These are phyloP conservation scores for Xerus inauris DNA, from an alignment of 2,113 vertebrate species.

Conservation along the genomic window DNA sequence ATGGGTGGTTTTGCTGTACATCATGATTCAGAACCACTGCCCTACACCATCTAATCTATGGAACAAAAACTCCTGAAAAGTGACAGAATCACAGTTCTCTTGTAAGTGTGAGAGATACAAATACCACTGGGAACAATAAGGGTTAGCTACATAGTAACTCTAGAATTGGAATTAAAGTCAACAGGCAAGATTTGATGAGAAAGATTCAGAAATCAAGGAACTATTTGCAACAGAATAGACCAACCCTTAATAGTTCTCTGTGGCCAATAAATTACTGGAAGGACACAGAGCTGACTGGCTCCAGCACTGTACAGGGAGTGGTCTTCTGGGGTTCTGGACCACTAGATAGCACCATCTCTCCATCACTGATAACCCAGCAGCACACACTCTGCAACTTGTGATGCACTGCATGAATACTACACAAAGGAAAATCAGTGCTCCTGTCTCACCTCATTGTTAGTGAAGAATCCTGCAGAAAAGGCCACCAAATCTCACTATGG, in stretches of 20 bases:
- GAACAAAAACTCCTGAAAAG: not conserved
- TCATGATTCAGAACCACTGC: not conserved
- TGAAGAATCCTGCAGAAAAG: not conserved
- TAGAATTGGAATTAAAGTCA: not conserved
- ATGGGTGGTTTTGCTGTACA: not conserved
- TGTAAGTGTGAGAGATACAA: not conserved
- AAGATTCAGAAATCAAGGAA: not conserved
- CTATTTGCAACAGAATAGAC: not conserved
- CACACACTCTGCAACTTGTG: not conserved
- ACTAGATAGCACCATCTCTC: not conserved
- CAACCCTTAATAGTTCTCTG: not conserved
- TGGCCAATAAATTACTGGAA: not conserved
- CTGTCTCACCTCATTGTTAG: rapidly evolving
- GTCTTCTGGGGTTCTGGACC: not conserved
- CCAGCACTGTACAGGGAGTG: not conserved
- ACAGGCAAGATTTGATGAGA: not conserved
- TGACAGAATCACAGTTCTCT: not conserved
- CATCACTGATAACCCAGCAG: not conserved
- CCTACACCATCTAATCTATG: not conserved
- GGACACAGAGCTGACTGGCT: not conserved
- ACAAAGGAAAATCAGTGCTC: not conserved
- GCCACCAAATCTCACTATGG: not conserved
- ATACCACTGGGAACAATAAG: not conserved
- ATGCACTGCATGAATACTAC: not conserved
- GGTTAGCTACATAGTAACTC: not conserved